Evolutionary conservation across 2,888 invertebrate genomes (phyloP), one percentile per base, ranked within the genome.

Genomic region (Elysia crispata): DNA sequence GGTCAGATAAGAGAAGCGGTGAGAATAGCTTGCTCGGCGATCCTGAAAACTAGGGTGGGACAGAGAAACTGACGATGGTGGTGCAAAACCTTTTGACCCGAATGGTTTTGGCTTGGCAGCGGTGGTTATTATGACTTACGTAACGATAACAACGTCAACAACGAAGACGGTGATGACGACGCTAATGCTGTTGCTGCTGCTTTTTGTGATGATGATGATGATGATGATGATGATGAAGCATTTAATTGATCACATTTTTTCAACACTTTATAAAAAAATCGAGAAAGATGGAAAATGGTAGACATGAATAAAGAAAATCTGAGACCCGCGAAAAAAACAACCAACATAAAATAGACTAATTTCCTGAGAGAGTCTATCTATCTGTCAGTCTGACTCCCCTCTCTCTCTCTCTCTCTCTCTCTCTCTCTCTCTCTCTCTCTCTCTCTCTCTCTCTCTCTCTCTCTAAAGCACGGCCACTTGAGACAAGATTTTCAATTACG

Each of bases 341-440:
- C n/a, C n/a, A n/a, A 23, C 60, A 23, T 25, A 60, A 15, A 25
- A 25, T 5, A 60, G 60, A n/a, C 3, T 23, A 25, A 13, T 6
- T 23, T 60, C 25, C 60, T 60, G 23, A n/a, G 60, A 15, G 23
- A n/a, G 25, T n/a, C n/a, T n/a, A n/a, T n/a, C n/a, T n/a, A n/a
- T n/a, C n/a, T 60, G 23, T 23, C 60, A n/a, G n/a, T 30, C 67
- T 67, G 67, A 5, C 8, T 25, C 1, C 57, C n/a, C 8, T 73
- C 28, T 54, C 50, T 13, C 73, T 73, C 73, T 73, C 73, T 73
- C 54, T 73, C 54, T 73, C 54, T 73, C 54, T 73, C 73, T 73
- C 25, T 73, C 50, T 73, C 73, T 73, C 41, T 6, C 11, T 11
- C 41, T 41, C 3, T 6, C 41, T 41, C 41, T 41, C 41, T 41